These are phyloP conservation scores for Phrixothrix hirtus DNA, from an alignment of 2,888 invertebrate genomes.

Conservation along the genomic window DNA sequence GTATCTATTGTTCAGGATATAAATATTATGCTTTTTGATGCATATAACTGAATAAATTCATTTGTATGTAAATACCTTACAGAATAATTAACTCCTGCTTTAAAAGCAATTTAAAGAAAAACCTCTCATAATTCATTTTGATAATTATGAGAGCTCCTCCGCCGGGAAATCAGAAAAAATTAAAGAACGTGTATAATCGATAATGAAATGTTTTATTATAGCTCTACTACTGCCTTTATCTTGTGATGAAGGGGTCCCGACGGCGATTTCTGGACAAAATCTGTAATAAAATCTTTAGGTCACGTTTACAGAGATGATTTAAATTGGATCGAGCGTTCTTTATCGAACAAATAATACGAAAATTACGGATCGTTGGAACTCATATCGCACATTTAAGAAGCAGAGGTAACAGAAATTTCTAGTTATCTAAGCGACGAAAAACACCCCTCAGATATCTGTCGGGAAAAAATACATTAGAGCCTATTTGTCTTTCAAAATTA, in stretches of 20 bases:
- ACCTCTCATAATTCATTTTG: slow-evolving; percentile 14
- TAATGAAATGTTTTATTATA: slow-evolving; percentile 24
- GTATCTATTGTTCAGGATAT: too few species aligned
- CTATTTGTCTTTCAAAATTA: slow-evolving; percentile 32
- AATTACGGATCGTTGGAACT: slow-evolving; percentile 13
- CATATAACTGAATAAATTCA: too few species aligned
- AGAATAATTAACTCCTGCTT: slow-evolving; percentile 3
- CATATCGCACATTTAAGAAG: slow-evolving; percentile 9
- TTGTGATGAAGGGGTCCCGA: slow-evolving; percentile 15
- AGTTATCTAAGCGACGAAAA: slow-evolving; percentile 4
- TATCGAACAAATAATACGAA: slow-evolving; percentile 22
- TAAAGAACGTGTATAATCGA: slow-evolving; percentile 18
- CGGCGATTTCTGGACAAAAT: slow-evolving; percentile 21
- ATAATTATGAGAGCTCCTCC: slow-evolving; percentile 14
- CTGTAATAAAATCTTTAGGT: slow-evolving; percentile 24
- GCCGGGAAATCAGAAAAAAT: slow-evolving; percentile 24
- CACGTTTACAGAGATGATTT: slow-evolving; percentile 23
- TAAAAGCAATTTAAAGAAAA: neutral
- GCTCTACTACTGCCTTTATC: slow-evolving; percentile 7
- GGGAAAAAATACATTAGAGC: slow-evolving; percentile 7
- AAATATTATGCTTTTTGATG: too few species aligned
- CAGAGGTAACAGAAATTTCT: slow-evolving; percentile 2
- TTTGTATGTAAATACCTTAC: too few species aligned
- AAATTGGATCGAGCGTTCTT: slow-evolving; percentile 23
- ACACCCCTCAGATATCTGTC: neutral